Evolutionary conservation across 1,140 invertebrate species (phyloP), one percentile per base, ranked within the genome.

Genomic region (Halotydeus destructor): DNA sequence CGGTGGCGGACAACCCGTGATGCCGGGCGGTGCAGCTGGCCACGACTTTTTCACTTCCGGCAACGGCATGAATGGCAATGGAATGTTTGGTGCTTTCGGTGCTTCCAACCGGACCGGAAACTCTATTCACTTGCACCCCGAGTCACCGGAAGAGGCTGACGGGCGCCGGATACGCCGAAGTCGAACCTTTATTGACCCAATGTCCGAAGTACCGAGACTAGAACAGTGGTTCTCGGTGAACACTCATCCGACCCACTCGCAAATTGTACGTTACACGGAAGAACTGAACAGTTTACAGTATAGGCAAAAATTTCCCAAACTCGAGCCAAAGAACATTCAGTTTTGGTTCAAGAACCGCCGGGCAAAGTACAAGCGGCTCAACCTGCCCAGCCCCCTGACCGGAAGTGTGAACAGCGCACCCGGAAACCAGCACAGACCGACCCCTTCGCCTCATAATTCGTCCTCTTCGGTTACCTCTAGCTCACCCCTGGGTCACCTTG

Each of bases 141-240:
- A 43, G 34, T 43, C 41, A 24, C 41, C 41, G 1, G 47, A 48
- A 26, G 31, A 37, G 23, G 41, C 48, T 31, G 33, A 38, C 27
- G 43, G 43, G 9, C 45, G 45, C 16, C 19, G 42, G 3, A 38
- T 33, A 30, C 24, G 46, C 33, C 70, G 89, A 26, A 94, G 93
- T 60, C 71, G 91, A 45, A 94, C 89, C n/a, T 97, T 97, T 59
- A 97, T 97, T 50, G 91, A 97, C 64, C 91, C 89, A 0, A 82
- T 94, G 11, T 86, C 84, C 19, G 91, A 97, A 68, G 89, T 97
- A 34, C 89, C 89, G 3, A 72, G 84, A 49, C 65, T 97, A 42
- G 89, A 96, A 58, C 80, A 84, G 55, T 96, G 89, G 88, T 96
- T 96, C 57, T 72, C 75, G n/a, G 72, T 85, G 55, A 93, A 94